Evolutionary conservation across 2,797 vertebrate genomes (phyloP).

Genomic region (Rhinella marina): DNA sequence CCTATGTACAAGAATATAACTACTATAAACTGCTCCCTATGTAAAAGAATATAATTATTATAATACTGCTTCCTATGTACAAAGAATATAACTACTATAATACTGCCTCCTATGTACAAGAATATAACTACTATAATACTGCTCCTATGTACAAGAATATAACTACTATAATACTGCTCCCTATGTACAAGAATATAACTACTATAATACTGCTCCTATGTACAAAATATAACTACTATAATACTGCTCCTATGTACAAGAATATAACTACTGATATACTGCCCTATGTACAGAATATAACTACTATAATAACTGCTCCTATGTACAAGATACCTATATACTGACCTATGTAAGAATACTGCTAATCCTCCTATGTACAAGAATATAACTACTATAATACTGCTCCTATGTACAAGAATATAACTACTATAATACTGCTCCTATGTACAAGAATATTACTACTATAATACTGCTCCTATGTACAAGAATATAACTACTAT

Average conservation of each 20-base stretch:
- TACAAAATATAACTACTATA: neutral
- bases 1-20: too few species aligned
- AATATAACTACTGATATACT: neutral
- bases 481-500: too few species aligned
- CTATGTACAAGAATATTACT: too few species aligned
- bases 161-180: neutral
- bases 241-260: neutral
- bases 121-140: neutral
- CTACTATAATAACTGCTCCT: neutral
- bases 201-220: neutral
- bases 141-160: neutral
- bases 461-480: too few species aligned
- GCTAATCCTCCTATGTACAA: neutral
- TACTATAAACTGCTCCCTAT: too few species aligned
- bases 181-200: neutral
- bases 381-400: too few species aligned
- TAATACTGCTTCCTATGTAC: neutral
- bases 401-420: too few species aligned
- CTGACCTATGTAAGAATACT: too few species aligned
- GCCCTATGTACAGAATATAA: constrained; percentile 12
- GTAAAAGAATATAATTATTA: too few species aligned
- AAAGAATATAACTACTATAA: constrained; percentile 9
- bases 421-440: too few species aligned
- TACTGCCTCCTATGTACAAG: neutral
- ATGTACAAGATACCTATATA: neutral